A percentile compares a stretch with the other conserved stretches of the same genome.
These are phyloP conservation scores for Corythornis madagascariensis DNA, from an alignment of 2,113 vertebrate species.

Conservation along the genomic window DNA sequence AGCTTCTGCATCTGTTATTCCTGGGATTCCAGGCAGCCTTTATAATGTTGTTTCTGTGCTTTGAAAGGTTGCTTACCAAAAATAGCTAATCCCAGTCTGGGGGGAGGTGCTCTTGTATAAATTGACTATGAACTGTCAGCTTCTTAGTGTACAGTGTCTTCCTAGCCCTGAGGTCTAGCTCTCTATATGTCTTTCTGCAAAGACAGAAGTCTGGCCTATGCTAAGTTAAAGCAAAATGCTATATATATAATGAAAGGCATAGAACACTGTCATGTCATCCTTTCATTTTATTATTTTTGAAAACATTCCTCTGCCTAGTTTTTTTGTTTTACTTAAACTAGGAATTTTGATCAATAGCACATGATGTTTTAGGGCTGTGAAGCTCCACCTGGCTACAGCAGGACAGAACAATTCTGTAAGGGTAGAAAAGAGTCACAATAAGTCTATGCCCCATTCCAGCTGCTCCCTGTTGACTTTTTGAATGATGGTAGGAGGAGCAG, in stretches of 20 bases:
- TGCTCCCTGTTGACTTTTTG: background rate
- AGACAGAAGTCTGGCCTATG: background rate
- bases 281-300: background rate
- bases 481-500: background rate
- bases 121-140: background rate
- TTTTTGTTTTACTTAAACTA: background rate
- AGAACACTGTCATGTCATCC: background rate
- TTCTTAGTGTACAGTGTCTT: background rate
- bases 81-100: background rate
- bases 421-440: background rate
- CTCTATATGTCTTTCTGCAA: background rate
- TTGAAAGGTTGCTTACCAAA: background rate
- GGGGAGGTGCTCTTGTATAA: background rate
- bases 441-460: background rate
- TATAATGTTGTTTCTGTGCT: background rate
- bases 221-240: background rate
- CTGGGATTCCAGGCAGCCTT: background rate
- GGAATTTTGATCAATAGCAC: background rate
- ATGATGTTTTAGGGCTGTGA: background rate
- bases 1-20: background rate
- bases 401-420: background rate
- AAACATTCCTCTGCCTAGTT: background rate
- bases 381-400: background rate
- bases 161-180: background rate
- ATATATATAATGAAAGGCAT: fast-evolving